Evolutionary conservation across 2,113 vertebrate species (phyloP), one percentile per base, ranked within the genome.

Genomic region (Uria lomvia): DNA sequence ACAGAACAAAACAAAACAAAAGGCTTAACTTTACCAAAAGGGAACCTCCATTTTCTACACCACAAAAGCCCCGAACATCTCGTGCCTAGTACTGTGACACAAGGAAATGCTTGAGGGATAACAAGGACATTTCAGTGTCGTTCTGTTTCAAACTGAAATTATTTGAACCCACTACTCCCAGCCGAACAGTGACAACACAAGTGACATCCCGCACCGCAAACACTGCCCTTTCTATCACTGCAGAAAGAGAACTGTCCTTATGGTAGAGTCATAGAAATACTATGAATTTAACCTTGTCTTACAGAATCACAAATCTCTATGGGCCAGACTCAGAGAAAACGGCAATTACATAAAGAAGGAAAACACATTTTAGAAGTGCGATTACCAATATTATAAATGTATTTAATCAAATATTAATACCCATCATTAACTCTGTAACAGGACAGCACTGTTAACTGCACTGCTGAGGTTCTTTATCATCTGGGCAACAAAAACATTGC

Each of bases 391-490:
- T 22, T 59, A 8, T 2, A 8, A 12, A 2, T 15, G 4, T 12
- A 6, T n/a, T 15, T 24, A 16, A 47, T 12, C 23, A 62, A 42
- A 9, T 81, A 91, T 52, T 87, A 86, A 87, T 4, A 5, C 43
- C 15, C 34, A 3, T 12, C 2, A 55, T 79, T 94, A 72, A 83
- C 89, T 97, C 78, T 92, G 60, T 36, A 45, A 79, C 92, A 98
- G 98, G 95, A 88, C 89, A 91, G 78, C 6, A 81, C 86, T 32
- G 93, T 97, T 65, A 97, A 29, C 43, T 99, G 99, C 96, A 98
- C 97, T 23, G 99, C 99, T 24, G 98, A 99, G 83, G 98, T 99
- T 65, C 95, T 99, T 8, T 99, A 99, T 56, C 97, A 96, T 15
- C 85, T 86, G 27, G 88, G 55, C 53, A 98, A 97, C 71, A 75